phyloP scores from a whole-genome alignment of 2,888 invertebrate genomes.

The Tetragnatha montana region DNA sequence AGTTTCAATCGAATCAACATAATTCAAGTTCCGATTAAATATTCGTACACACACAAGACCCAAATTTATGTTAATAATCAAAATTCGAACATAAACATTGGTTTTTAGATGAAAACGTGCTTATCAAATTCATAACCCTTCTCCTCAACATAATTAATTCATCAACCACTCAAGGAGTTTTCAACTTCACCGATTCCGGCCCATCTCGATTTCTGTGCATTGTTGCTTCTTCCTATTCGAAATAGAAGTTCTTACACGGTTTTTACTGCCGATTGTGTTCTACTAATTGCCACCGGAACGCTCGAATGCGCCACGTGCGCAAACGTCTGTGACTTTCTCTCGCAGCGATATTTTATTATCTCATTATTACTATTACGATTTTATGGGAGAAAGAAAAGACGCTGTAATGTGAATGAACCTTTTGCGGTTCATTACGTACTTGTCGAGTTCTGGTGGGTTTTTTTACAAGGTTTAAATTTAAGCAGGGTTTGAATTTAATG shows the following conservation, averaged over 20 bases:
- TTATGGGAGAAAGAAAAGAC: conserved; percentile 10
- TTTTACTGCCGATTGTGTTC: conserved; percentile 33
- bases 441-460: background rate
- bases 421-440: conserved; percentile 34
- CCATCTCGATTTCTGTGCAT: background rate
- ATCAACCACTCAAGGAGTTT: background rate
- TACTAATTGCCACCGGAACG: conserved; percentile 30
- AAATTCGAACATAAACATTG: too few relatives aligned
- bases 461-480: too few relatives aligned
- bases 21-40: too few relatives aligned
- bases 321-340: background rate
- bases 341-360: too few relatives aligned
- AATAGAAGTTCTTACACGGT: conserved; percentile 1
- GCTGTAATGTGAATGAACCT: conserved; percentile 38
- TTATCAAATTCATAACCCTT: background rate
- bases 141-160: conserved; percentile 7
- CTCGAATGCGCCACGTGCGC: conserved; percentile 1
- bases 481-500: too few relatives aligned
- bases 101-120: background rate
- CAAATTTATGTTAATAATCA: too few relatives aligned
- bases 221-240: background rate
- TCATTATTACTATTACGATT: too few relatives aligned
- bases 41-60: too few relatives aligned
- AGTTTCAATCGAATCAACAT: too few relatives aligned
- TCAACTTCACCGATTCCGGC: conserved; percentile 5